A percentile compares a stretch with the other conserved stretches of the same genome.
Evolutionary conservation across 2,797 vertebrate genomes (phyloP).

Genomic region (Sebastes nivosus): DNA sequence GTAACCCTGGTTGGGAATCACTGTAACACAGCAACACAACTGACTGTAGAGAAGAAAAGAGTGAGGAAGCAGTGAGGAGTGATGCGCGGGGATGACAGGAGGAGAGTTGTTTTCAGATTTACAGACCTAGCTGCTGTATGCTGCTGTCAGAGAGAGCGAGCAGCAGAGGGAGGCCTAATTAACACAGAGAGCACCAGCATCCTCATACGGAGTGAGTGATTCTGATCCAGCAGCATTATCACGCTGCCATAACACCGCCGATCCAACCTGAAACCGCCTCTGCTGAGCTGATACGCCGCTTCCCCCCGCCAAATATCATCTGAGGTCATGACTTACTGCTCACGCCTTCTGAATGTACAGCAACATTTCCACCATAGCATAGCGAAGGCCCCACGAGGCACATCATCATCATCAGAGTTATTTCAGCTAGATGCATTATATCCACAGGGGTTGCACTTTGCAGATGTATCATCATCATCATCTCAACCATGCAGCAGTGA

Average conservation of each 20-base stretch:
- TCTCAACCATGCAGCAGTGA: neutral
- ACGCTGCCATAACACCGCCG: constrained; percentile 29
- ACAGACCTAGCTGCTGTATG: constrained; percentile 41
- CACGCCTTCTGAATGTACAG: constrained; percentile 1
- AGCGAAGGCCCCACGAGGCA: neutral
- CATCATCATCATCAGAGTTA: neutral
- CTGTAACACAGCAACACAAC: constrained; percentile 7
- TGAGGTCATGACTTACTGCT: constrained; percentile 26
- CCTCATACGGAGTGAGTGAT: constrained; percentile 44
- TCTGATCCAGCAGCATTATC: constrained; percentile 53
- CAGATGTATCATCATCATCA: constrained; percentile 14
- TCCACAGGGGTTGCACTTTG: neutral
- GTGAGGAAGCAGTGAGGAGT: neutral
- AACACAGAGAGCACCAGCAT: constrained; percentile 51
- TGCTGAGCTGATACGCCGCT: constrained; percentile 9
- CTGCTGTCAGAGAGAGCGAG: constrained; percentile 28
- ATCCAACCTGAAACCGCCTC: constrained; percentile 40
- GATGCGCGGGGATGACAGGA: constrained; percentile 24
- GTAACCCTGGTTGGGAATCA: neutral
- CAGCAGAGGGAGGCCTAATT: constrained; percentile 64
- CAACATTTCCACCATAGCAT: neutral
- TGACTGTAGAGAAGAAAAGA: constrained; percentile 2
- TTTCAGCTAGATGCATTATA: neutral
- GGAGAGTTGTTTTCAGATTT: constrained; percentile 61
- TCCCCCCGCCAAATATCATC: constrained; percentile 7